Evolutionary conservation across 2,888 invertebrate genomes (phyloP).

Genomic region (Drosophila nr. perissopoda): DNA sequence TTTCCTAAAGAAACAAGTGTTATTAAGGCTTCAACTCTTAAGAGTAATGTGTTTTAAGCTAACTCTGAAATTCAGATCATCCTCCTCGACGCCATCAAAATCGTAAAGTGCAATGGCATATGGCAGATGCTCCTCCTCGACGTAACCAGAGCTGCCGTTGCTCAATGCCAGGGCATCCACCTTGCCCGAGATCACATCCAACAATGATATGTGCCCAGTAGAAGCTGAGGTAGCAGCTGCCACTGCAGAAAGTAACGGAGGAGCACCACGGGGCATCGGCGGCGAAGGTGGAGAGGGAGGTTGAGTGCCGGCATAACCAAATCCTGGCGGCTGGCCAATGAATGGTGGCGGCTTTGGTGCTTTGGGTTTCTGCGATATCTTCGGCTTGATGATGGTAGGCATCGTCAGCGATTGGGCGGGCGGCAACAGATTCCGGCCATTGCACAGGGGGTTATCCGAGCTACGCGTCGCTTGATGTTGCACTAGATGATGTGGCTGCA

Average conservation of each 20-base stretch:
- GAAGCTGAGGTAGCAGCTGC: conserved; percentile 77
- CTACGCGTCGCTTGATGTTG: conserved; percentile 34
- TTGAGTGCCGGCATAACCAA: conserved; percentile 11
- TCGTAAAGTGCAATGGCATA: conserved; percentile 92
- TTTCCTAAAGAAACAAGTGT: conserved; percentile 86
- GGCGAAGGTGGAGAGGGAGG: conserved; percentile 86
- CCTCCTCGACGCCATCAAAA: conserved; percentile 90
- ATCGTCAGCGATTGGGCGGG: conserved; percentile 85
- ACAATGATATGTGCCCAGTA: conserved; percentile 72
- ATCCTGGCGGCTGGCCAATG: conserved; percentile 54
- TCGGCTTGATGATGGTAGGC: conserved; percentile 90
- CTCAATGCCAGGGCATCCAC: conserved; percentile 79
- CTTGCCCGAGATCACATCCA: conserved; percentile 83
- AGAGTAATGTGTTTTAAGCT: conserved; percentile 80
- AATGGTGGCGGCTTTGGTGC: conserved; percentile 82
- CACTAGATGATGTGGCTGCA: conserved; percentile 38
- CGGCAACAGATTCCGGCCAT: conserved; percentile 85
- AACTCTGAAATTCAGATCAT: conserved; percentile 92
- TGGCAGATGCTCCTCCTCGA: conserved; percentile 85
- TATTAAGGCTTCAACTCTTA: not conserved
- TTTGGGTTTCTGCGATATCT: conserved; percentile 84
- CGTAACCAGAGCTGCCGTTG: conserved; percentile 60
- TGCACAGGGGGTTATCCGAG: conserved; percentile 87
- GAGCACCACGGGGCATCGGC: conserved; percentile 92
- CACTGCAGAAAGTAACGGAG: conserved; percentile 88